Conservation (phyloP, 1,140 invertebrate genomes). For the Samia ricini region DNA sequence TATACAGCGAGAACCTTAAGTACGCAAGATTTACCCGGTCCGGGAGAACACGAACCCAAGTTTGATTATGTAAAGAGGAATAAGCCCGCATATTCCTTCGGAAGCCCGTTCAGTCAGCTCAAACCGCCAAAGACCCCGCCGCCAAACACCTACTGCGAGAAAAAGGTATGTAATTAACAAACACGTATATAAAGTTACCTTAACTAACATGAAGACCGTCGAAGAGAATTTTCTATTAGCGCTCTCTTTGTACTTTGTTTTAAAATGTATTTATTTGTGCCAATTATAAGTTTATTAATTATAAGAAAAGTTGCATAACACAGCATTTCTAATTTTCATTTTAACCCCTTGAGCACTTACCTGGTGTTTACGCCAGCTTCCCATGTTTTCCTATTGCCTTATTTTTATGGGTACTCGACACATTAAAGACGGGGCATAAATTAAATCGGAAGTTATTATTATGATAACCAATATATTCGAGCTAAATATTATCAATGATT, state of each 20-base stretch:
- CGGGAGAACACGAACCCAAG: conserved; percentile 47
- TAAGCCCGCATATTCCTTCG: conserved; percentile 54
- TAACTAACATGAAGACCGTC: background rate
- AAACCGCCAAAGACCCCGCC: conserved; percentile 34
- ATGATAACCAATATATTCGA: too few relatives aligned
- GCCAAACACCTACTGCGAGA: conserved; percentile 60
- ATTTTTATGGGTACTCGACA: too few relatives aligned
- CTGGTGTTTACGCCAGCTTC: too few relatives aligned
- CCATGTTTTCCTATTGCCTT: too few relatives aligned
- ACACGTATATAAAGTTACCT: background rate
- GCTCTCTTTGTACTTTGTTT: background rate
- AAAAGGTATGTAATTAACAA: conserved; percentile 44
- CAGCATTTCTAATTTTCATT: too few relatives aligned
- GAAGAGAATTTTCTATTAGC: background rate
- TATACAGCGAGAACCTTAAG: conserved; percentile 16
- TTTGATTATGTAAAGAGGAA: conserved; percentile 43
- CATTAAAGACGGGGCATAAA: too few relatives aligned
- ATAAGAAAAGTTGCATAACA: too few relatives aligned
- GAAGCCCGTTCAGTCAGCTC: conserved; percentile 29
- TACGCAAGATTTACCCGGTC: conserved; percentile 30
- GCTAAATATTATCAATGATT: too few relatives aligned
- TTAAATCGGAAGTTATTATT: too few relatives aligned
- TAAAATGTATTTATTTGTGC: background rate
- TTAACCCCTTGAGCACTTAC: too few relatives aligned
- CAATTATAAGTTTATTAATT: background rate